Evolutionary conservation across 92 coral and sea anemone species (phyloP), one percentile per base, ranked within the genome.

Genomic region (Palythoa heliodiscus): DNA sequence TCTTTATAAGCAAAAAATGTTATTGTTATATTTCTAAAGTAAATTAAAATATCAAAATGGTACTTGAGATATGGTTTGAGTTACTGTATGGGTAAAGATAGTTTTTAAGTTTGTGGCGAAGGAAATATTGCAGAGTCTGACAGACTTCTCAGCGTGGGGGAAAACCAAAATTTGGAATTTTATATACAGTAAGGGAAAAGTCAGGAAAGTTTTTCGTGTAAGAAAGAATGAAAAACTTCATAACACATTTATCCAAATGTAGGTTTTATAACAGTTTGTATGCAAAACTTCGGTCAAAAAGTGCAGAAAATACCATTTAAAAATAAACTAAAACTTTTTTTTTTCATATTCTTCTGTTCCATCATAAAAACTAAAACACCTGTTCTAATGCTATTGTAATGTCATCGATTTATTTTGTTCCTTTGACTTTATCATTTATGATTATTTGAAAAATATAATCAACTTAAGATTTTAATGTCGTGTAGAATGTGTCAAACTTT

Each of bases 301-400:
- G 73, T 69, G 73, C 38, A 69, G 73, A 69, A 69, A 69, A 74
- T 53, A 35, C 52, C 58, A 22, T 74, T 53, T 74, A 55, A 55
- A 8, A 55, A 55, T 43, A 43, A 43, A 43, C 50, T 43, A 43
- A 43, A 43, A 43, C 50, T 43, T 43, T 43, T 1, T 43, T 43
- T 43, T 43, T 43, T 43, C 50, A 43, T 43, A 43, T 43, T 43
- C 50, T 43, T 55, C 13, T 15, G 43, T 54, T 12, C 60, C 11
- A 24, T 11, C 72, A 16, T 83, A 47, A 52, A 52, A 20, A 43
- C 16, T 35, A 17, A 52, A 13, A 71, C 47, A n/a, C 8, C 57
- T 14, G 9, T 37, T 63, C 25, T 48, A 54, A 7, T 58, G 74
- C 17, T 13, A 19, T 37, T 17, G 63, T 39, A 72, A 50, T 71